Evolutionary conservation across 2,797 vertebrate genomes (phyloP), one percentile per base, ranked within the genome.

Genomic region (Enteromius anoplus): DNA sequence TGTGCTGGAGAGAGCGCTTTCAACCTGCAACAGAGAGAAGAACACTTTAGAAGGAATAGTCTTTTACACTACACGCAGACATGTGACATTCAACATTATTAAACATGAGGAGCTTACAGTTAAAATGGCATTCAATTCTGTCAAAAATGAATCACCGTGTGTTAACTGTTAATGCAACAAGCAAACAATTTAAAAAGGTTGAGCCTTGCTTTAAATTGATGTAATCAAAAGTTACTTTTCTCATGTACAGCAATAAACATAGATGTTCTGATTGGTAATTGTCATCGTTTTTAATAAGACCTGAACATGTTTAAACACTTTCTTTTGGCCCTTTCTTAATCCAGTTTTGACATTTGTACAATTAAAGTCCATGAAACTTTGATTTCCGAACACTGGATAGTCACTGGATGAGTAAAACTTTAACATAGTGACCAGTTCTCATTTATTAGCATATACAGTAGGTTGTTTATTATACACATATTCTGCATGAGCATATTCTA

Each of bases 21-120:
- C 17, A 51, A 85, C 81, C 88, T 89, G 72, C 62, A 62, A 17
- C 68, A 62, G 34, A 85, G 32, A 82, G 65, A 40, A 68, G 3
- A 76, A 60, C 37, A 47, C 45, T 75, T 86, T 70, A 84, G 55
- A 75, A 29, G 9, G 21, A 10, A 71, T 17, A 53, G 14, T 42
- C 75, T 66, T 37, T 76, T 68, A 42, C 11, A 26, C 60, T 3
- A 71, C 53, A 80, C 53, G 34, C 26, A 58, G 37, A 32, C 11
- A 82, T 21, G 17, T n/a, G 26, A 72, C 26, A 34, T 34, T 49
- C 9, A 45, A 42, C 23, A 42, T 42, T n/a, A 53, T 32, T 51
- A 26, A 53, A 26, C 49, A 78, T 6, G 3, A n/a, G 11, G 19
- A 37, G 29, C 7, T 15, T 2, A 45, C 7, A 58, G 6, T 26